phyloP scores from a whole-genome alignment of 2,797 vertebrate species.

The Chelidonichthys spinosus region DNA sequence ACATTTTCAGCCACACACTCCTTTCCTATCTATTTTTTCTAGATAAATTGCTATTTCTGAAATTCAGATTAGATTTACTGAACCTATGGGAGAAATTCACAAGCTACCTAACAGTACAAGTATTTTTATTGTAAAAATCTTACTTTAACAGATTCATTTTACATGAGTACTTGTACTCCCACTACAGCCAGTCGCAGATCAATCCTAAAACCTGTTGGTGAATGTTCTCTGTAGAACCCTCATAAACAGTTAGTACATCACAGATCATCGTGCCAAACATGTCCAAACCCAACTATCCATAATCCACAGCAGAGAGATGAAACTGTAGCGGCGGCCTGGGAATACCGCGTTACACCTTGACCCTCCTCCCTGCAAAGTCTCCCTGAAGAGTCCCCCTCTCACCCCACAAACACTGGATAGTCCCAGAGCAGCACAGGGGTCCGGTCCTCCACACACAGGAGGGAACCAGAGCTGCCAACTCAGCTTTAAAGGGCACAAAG shows the following conservation, averaged over 20 bases:
- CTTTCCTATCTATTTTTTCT: not conserved
- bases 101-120: not conserved
- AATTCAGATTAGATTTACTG: not conserved
- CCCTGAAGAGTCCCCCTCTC: slow-evolving; percentile 23
- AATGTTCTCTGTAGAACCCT: not conserved
- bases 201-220: not conserved
- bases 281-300: slow-evolving; percentile 8
- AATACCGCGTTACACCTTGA: slow-evolving; percentile 51
- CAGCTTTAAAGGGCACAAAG: slow-evolving; percentile 49
- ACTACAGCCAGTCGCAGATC: not conserved
- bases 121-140: not conserved
- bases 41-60: not conserved
- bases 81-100: not conserved
- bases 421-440: slow-evolving; percentile 56
- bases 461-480: slow-evolving; percentile 43
- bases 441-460: slow-evolving; percentile 22
- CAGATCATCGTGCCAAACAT: not conserved
- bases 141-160: not conserved
- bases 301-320: not conserved
- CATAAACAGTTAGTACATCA: not conserved
- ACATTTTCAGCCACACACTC: not conserved
- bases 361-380: slow-evolving; percentile 6
- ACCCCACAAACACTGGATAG: slow-evolving; percentile 53
- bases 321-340: slow-evolving; percentile 23
- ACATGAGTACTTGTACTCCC: not conserved